Conservation (phyloP, 2,888 invertebrate genomes). For the Latheticus oryzae region DNA sequence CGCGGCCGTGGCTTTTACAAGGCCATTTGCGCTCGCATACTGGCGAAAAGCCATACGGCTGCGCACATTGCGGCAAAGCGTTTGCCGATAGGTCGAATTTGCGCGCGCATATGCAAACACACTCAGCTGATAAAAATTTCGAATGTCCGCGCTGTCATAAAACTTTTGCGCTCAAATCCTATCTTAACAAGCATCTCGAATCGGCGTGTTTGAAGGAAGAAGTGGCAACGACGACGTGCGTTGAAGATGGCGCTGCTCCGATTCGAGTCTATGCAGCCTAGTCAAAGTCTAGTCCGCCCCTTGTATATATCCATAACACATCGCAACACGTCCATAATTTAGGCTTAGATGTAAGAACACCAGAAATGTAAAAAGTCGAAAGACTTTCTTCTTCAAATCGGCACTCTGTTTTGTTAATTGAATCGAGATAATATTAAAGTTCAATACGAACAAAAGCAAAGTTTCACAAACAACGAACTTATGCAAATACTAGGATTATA, state of each 20-base stretch:
- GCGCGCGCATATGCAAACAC: conserved; percentile 95
- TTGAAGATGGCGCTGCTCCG: conserved; percentile 46
- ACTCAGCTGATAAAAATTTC: conserved; percentile 90
- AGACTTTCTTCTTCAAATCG: conserved; percentile 44
- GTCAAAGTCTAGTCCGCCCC: conserved; percentile 51
- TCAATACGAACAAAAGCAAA: conserved; percentile 63
- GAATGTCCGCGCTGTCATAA: conserved; percentile 89
- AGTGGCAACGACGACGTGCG: conserved; percentile 82
- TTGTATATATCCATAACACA: conserved; percentile 65
- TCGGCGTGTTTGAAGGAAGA: conserved; percentile 76
- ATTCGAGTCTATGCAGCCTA: conserved; percentile 58
- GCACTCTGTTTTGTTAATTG: conserved; percentile 54
- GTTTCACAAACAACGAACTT: conserved; percentile 67
- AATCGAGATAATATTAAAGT: conserved; percentile 56
- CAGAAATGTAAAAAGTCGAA: conserved; percentile 54
- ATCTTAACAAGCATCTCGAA: conserved; percentile 95
- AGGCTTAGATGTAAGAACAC: conserved; percentile 62
- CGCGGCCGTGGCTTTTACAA: conserved; percentile 95
- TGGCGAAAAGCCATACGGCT: conserved; percentile 93
- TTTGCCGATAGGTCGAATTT: conserved; percentile 95
- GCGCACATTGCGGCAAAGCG: conserved; percentile 93
- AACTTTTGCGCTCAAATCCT: conserved; percentile 93
- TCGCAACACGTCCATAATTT: conserved; percentile 67
- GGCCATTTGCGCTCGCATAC: conserved; percentile 92
- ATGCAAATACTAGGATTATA: conserved; percentile 61